Evolutionary conservation across 2,113 vertebrate species (phyloP).

Genomic region (Centropus bengalensis): DNA sequence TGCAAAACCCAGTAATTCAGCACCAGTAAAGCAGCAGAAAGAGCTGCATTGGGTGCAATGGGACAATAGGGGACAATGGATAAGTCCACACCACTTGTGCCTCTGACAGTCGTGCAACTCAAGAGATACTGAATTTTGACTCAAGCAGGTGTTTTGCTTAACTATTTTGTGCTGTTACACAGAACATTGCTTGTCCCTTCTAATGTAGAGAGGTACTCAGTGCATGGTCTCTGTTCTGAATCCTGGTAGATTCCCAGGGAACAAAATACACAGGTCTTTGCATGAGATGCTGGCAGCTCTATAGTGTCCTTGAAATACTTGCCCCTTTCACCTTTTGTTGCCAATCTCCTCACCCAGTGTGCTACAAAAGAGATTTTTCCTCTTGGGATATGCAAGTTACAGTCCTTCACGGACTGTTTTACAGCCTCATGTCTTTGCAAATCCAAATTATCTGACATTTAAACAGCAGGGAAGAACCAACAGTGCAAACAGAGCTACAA

Average conservation of each 20-base stretch:
- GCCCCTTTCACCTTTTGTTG: neutral
- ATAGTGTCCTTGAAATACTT: neutral
- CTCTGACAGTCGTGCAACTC: neutral
- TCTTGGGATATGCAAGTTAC: neutral
- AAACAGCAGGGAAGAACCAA: slow-evolving; percentile 1
- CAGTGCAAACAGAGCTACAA: neutral
- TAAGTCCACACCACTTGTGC: neutral
- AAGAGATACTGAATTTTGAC: neutral
- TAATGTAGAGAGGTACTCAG: neutral
- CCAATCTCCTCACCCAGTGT: neutral
- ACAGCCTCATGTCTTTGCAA: neutral
- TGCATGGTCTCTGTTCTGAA: neutral
- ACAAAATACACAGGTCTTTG: neutral
- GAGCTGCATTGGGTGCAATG: neutral
- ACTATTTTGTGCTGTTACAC: neutral
- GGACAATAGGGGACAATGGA: neutral
- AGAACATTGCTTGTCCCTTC: neutral
- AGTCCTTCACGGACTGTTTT: neutral
- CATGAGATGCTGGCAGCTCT: neutral
- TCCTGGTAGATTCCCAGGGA: neutral
- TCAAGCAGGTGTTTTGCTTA: neutral
- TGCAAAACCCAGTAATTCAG: neutral
- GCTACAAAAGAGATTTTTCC: neutral
- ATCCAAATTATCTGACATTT: slow-evolving; percentile 23
- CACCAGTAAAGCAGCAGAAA: neutral